phyloP scores from a whole-genome alignment of 2,113 vertebrate genomes.

The Pampusana beccarii region DNA sequence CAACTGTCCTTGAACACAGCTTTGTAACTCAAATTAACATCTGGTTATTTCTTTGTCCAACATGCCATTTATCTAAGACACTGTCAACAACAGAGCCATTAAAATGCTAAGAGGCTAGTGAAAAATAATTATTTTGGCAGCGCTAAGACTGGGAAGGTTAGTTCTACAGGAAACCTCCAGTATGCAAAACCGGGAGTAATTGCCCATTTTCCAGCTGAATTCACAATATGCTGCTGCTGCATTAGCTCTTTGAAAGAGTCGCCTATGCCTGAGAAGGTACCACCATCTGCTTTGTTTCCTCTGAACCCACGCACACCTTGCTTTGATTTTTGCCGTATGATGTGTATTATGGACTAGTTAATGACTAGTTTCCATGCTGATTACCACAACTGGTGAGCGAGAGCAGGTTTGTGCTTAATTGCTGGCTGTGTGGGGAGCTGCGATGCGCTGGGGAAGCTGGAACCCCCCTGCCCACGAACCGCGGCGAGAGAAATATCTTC shows the following conservation, averaged over 20 bases:
- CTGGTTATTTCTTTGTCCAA: background rate
- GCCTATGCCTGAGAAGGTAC: background rate
- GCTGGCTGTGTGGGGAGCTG: background rate
- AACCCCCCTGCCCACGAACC: background rate
- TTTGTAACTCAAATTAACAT: background rate
- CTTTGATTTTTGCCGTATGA: background rate
- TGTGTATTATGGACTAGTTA: background rate
- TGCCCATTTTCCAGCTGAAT: slow-evolving; percentile 43
- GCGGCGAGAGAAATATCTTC: background rate
- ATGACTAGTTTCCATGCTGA: background rate
- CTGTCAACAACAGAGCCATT: background rate
- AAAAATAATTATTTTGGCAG: background rate
- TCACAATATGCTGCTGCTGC: background rate
- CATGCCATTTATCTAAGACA: background rate
- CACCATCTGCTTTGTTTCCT: slow-evolving; percentile 31
- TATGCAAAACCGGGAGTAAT: background rate
- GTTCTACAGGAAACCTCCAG: background rate
- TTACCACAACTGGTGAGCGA: background rate
- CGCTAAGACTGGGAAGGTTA: background rate
- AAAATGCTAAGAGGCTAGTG: background rate
- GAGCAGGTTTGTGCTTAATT: background rate
- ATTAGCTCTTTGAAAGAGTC: background rate
- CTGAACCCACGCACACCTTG: background rate
- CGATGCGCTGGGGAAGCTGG: background rate
- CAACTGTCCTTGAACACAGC: background rate